Conservation (phyloP, 1,140 invertebrate species). For the Chironomus striatipennis region DNA sequence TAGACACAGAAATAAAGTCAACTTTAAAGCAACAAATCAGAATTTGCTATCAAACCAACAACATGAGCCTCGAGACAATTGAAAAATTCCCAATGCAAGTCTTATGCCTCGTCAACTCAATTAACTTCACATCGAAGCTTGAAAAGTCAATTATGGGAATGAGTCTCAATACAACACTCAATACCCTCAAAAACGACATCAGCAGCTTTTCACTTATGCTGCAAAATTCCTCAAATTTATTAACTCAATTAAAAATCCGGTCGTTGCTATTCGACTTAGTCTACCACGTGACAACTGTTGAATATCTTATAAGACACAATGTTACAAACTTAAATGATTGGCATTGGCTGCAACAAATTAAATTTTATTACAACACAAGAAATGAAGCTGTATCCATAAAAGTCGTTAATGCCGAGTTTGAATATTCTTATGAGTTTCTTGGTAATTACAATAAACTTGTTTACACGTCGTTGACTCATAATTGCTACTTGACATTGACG, state of each 20-base stretch:
- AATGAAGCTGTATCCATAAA: conserved; percentile 49
- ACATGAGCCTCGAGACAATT: conserved; percentile 54
- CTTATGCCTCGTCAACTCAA: conserved; percentile 56
- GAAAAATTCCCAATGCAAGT: conserved; percentile 78
- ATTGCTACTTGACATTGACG: conserved; percentile 90
- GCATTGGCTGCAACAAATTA: conserved; percentile 93
- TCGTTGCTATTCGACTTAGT: conserved; percentile 87
- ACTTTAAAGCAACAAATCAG: conserved; percentile 61
- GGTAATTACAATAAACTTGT: conserved; percentile 87
- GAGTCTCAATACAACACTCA: conserved; percentile 45
- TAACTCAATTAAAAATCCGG: conserved; percentile 49
- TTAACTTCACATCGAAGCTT: conserved; percentile 71
- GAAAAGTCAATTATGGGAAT: conserved; percentile 69
- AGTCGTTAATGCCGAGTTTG: conserved; percentile 85
- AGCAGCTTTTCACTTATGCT: conserved; percentile 33
- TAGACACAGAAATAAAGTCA: conserved; percentile 72
- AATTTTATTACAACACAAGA: conserved; percentile 46
- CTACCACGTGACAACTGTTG: conserved; percentile 77
- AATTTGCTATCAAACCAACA: conserved; percentile 54
- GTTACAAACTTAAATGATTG: conserved; percentile 63
- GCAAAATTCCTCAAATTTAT: conserved; percentile 30
- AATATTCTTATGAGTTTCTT: conserved; percentile 97
- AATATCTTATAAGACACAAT: conserved; percentile 60
- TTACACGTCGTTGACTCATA: conserved; percentile 86
- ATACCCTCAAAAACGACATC: conserved; percentile 40